These are phyloP conservation scores for Nematolebias whitei DNA, from an alignment of 2,113 vertebrate species.

Conservation along the genomic window DNA sequence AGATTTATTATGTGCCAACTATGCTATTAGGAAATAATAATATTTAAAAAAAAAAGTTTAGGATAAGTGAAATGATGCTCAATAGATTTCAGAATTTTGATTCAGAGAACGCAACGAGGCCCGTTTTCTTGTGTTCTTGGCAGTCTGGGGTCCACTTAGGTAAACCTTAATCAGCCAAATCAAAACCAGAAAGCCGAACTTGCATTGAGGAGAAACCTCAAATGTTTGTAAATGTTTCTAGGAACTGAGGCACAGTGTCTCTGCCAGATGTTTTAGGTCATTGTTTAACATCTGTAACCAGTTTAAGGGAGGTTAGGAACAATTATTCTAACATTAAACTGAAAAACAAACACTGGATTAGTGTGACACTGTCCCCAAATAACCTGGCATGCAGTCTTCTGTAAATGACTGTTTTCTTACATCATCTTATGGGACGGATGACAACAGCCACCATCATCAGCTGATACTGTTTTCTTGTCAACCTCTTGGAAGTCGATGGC, in stretches of 20 bases:
- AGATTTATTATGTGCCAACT: too few relatives aligned
- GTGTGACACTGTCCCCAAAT: slow-evolving; percentile 14
- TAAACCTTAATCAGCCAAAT: slow-evolving; percentile 43
- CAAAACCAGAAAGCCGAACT: slow-evolving; percentile 53
- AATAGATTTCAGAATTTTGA: slow-evolving; percentile 22
- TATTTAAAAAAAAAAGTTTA: background rate
- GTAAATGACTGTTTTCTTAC: background rate
- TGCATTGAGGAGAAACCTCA: slow-evolving; percentile 25
- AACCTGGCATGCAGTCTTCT: background rate
- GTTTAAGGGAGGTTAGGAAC: slow-evolving; percentile 29
- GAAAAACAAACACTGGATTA: background rate
- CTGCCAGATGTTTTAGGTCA: slow-evolving; percentile 35
- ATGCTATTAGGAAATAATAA: background rate
- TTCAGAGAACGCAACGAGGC: background rate
- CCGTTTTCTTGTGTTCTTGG: slow-evolving; percentile 6
- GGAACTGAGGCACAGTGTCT: background rate
- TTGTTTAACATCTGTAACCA: slow-evolving; percentile 1
- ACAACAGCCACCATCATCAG: slow-evolving; percentile 14
- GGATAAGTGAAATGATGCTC: slow-evolving; percentile 10
- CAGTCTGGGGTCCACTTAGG: slow-evolving; percentile 17
- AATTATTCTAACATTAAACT: slow-evolving; percentile 7
- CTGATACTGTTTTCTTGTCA: slow-evolving; percentile 40
- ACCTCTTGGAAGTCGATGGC: slow-evolving; percentile 25
- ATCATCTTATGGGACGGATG: background rate
- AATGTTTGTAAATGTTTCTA: slow-evolving; percentile 45